These are phyloP conservation scores for Leptopilina boulardi DNA, from an alignment of 1,140 invertebrate species.

Conservation along the genomic window DNA sequence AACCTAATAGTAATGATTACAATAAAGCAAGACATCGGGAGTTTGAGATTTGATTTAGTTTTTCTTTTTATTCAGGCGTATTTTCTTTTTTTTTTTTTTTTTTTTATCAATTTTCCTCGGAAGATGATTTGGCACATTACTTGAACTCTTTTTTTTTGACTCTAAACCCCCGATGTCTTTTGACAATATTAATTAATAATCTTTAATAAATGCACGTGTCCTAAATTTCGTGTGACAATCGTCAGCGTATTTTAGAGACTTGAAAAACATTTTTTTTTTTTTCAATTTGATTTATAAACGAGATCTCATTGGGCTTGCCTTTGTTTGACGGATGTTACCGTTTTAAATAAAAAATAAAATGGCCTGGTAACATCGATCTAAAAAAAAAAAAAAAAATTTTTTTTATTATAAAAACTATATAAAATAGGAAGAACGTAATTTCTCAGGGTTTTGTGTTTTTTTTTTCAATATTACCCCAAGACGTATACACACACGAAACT, in stretches of 20 bases:
- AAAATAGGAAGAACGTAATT: constrained; percentile 32
- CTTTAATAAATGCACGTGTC: constrained; percentile 74
- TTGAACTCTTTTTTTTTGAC: neutral
- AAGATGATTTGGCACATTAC: constrained; percentile 41
- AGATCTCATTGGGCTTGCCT: constrained; percentile 26
- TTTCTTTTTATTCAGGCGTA: neutral
- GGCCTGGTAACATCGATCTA: constrained; percentile 29
- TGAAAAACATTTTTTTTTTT: neutral
- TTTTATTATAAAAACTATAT: constrained; percentile 14
- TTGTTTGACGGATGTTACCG: constrained; percentile 37
- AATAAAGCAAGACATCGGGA: constrained; percentile 54
- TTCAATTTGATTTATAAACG: constrained; percentile 1
- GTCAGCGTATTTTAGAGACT: constrained; percentile 74
- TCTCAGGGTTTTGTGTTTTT: constrained; percentile 34
- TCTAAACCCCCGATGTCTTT: neutral
- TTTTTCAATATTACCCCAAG: constrained; percentile 29
- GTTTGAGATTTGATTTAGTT: constrained; percentile 42
- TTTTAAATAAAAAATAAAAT: constrained; percentile 45
- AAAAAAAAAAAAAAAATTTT: neutral
- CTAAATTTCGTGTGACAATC: constrained; percentile 72
- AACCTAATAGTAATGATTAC: constrained; percentile 63
- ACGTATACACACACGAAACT: constrained; percentile 67
- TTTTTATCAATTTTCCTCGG: constrained; percentile 45
- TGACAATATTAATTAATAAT: constrained; percentile 56
- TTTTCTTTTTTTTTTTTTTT: constrained; percentile 23